Base-by-base conservation (phyloP, 2,888 invertebrate species). In the Phaonia tiefii region DNA sequence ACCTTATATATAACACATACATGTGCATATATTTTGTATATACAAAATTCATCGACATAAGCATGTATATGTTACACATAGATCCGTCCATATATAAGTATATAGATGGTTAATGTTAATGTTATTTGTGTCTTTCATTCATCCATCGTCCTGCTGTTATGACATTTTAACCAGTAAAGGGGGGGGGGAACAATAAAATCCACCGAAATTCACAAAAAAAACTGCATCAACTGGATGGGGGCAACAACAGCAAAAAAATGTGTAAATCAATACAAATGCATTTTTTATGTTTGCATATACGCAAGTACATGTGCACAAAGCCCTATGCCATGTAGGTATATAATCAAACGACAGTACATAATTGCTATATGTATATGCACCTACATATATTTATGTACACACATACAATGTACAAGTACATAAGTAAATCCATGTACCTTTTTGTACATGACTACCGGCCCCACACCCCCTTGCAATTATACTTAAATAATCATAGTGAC, bases 91-190 rank as follows among this genome's bases (percentile, higher is more conserved):
- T 31, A 31, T 31, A 8, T 31, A 8, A 3, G 31, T 31, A 31
- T 31, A 31, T 31, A 31, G 31, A 31, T 31, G 3, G 17, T 60
- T 69, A 69, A 65, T 39, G 56, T 79, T 70, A 79, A 79, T 37
- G 58, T 67, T 56, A 54, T 51, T 66, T 42, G 58, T 56, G 75
- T 75, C 82, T 66, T 78, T 72, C 69, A 58, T 69, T 78, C 20
- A 73, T 75, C 60, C 70, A 49, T 73, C 73, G 60, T 75, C 51
- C 78, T 75, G 73, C 80, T 75, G 80, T 31, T 31, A 31, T 31
- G 31, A 31, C 8, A 5, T 31, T 31, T 31, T 8, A 5, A 31
- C 31, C 31, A 31, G 31, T 31, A 20, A 51, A 51, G 20, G 20
- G 11, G n/a, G n/a, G n/a, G n/a, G n/a, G n/a, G n/a, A 60, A 5